Evolutionary conservation across 2,888 invertebrate species (phyloP), one percentile per base, ranked within the genome.

Genomic region (Sphinx pinastri): DNA sequence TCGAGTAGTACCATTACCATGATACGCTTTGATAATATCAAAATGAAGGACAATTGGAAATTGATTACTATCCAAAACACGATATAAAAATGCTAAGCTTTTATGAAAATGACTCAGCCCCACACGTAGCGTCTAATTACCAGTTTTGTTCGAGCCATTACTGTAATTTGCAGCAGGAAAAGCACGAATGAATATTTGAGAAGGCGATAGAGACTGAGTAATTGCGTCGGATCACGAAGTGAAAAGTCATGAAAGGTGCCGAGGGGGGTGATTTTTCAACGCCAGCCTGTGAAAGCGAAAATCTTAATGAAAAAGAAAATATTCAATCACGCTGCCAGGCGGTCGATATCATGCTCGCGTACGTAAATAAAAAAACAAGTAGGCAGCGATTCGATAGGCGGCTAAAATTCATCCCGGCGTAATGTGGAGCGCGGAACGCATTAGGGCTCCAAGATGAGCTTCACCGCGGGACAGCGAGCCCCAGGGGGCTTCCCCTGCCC

Each of bases 211-310:
- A 91, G 90, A 85, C 82, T 93, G 94, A 94, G 88, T 94, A 92
- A 94, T 94, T 88, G 94, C 88, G 78, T 84, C 81, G 92, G 91
- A 93, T 93, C 94, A 94, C 94, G 94, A 93, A 93, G 92, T 92
- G 92, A 93, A 93, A 94, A 92, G 93, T 93, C 93, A 93, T 93
- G 93, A 93, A 93, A 93, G 92, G 92, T 92, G 89, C 88, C 82
- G 88, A 90, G 89, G 86, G 80, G 82, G 88, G 90, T 79, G 87
- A 93, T 93, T 92, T 90, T 90, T 93, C 92, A 93, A 85, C 87
- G 85, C 83, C 85, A 80, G 81, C 81, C 84, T 77, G 83, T 82
- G 84, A 88, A 89, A 83, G 85, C 85, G 86, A 89, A 92, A 91
- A 90, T 91, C 90, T 87, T 91, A 91, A 92, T 90, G 90, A 90